phyloP scores from a whole-genome alignment of 2,797 vertebrate genomes.

The Micrastur ruficollis region DNA sequence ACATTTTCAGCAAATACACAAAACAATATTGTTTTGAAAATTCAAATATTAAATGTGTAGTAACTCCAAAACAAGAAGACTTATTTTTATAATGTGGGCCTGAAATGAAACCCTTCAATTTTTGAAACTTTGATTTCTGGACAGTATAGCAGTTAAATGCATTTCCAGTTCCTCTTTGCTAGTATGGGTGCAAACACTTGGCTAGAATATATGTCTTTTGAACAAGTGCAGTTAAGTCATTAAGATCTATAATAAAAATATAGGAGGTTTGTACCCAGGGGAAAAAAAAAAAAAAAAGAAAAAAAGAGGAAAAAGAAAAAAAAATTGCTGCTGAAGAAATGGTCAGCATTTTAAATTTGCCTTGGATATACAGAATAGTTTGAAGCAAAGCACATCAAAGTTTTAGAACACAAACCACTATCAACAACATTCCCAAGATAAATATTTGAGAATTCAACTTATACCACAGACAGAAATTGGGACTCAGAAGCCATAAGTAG shows the following conservation, averaged over 20 bases:
- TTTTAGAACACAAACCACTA: background rate
- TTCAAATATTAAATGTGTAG: background rate
- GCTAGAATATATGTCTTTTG: background rate
- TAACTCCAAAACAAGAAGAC: background rate
- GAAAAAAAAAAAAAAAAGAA: background rate
- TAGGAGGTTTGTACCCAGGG: background rate
- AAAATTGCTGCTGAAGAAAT: background rate
- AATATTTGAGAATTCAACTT: background rate
- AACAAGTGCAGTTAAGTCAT: background rate
- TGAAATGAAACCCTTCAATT: background rate
- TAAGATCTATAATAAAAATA: background rate
- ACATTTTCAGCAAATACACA: background rate
- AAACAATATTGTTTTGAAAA: background rate
- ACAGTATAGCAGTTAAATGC: background rate
- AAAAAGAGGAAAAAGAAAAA: background rate
- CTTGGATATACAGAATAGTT: background rate
- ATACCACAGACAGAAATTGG: background rate
- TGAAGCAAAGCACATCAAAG: background rate
- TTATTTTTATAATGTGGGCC: background rate
- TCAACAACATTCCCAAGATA: background rate
- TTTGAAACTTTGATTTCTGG: background rate
- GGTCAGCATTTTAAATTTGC: background rate
- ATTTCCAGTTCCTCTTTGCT: background rate
- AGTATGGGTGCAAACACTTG: background rate
- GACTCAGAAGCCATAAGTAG: background rate